A percentile compares a stretch with the other conserved stretches of the same genome.
Conservation (phyloP, 37 sponge, comb jelly and placozoan species). For the Ephydatia muelleri region DNA sequence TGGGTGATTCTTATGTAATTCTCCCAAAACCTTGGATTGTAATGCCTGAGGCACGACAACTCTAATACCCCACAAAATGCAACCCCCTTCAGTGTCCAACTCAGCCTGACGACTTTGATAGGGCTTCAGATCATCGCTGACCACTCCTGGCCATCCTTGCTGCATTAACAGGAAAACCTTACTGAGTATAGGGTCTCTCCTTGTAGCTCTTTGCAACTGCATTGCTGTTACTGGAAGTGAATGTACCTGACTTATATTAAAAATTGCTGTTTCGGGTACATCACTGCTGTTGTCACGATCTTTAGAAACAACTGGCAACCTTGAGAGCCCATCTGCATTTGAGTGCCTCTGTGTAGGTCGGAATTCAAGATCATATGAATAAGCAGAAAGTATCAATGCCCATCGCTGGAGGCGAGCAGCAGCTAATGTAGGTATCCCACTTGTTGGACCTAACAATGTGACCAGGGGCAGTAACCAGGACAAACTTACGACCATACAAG, state of each 20-base stretch:
- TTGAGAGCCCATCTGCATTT: constrained; percentile 62
- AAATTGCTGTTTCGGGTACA: neutral
- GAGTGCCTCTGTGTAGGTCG: constrained; percentile 29
- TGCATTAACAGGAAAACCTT: constrained; percentile 37
- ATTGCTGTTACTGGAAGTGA: constrained; percentile 15
- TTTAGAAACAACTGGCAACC: constrained; percentile 18
- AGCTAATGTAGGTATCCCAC: constrained; percentile 34
- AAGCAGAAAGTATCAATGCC: constrained; percentile 29
- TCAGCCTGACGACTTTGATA: neutral
- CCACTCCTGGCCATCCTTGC: constrained; percentile 44
- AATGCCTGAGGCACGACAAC: constrained; percentile 8
- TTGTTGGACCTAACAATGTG: constrained; percentile 31
- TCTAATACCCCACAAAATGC: constrained; percentile 25
- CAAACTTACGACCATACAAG: constrained; percentile 54
- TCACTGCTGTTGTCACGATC: neutral
- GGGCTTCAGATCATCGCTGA: neutral
- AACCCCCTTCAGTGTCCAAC: constrained; percentile 2
- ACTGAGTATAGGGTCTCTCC: constrained; percentile 35
- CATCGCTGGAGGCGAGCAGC: constrained; percentile 37
- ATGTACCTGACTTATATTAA: constrained; percentile 21
- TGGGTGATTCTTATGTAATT: constrained; percentile 27
- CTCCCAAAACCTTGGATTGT: neutral
- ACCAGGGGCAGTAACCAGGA: constrained; percentile 25
- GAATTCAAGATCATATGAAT: constrained; percentile 31
- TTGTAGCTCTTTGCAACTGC: constrained; percentile 5